Evolutionary conservation across 2,113 vertebrate species (phyloP).

Genomic region (Pelusios castaneus): DNA sequence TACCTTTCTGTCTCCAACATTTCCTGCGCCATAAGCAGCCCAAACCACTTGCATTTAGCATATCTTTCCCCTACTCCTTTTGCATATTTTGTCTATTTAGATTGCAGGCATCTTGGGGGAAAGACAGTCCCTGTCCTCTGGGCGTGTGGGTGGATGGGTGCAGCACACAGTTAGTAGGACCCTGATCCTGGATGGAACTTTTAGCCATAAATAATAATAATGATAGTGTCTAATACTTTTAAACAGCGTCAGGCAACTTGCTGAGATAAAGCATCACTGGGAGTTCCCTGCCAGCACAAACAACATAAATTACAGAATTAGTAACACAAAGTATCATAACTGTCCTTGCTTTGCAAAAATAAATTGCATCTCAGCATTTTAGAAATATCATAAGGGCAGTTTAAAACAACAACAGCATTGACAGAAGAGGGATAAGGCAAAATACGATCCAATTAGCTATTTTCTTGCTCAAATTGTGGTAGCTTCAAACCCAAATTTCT

Average conservation of each 20-base stretch:
- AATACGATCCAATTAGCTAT: slow-evolving; percentile 47
- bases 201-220: slow-evolving; percentile 48
- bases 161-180: neutral
- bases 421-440: neutral
- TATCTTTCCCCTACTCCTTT: fast-evolving
- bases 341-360: slow-evolving; percentile 45
- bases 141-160: neutral
- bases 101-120: neutral
- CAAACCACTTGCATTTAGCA: neutral
- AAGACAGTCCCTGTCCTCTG: neutral
- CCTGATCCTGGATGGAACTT: neutral
- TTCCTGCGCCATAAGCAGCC: neutral
- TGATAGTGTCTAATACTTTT: slow-evolving; percentile 64
- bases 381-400: neutral
- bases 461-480: neutral
- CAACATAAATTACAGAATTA: slow-evolving; percentile 66
- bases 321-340: slow-evolving; percentile 53
- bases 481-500: neutral
- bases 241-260: slow-evolving; percentile 52
- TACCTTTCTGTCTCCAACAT: neutral
- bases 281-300: slow-evolving; percentile 61
- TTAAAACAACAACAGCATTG: neutral
- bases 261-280: slow-evolving; percentile 53
- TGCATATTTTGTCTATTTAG: neutral
- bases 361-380: slow-evolving; percentile 28